These are phyloP conservation scores for Leptinotarsa peninsularis DNA, from an alignment of 2,888 invertebrate genomes.

Conservation along the genomic window DNA sequence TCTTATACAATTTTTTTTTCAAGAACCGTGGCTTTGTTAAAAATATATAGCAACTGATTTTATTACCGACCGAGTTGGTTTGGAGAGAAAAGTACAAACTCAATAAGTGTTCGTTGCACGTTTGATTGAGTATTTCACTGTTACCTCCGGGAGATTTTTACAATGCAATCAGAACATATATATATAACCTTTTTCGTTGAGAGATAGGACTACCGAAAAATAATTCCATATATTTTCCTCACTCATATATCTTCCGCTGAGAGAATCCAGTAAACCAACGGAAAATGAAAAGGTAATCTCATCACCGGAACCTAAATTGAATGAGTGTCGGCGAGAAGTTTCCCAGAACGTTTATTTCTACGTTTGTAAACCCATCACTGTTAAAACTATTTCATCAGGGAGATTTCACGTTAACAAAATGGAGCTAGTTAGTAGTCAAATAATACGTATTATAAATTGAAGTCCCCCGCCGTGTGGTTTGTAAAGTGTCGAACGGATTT, in stretches of 20 bases:
- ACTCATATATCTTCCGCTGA: constrained; percentile 5
- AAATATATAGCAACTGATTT: constrained; percentile 61
- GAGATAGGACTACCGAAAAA: constrained; percentile 48
- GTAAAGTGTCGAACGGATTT: too few relatives aligned
- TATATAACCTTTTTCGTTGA: constrained; percentile 52
- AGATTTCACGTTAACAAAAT: not conserved
- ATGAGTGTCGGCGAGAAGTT: constrained; percentile 8
- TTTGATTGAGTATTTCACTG: constrained; percentile 67
- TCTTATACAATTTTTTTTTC: constrained; percentile 28
- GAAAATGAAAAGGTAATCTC: constrained; percentile 13
- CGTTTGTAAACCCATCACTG: not conserved
- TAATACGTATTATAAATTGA: too few relatives aligned
- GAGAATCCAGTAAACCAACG: constrained; percentile 11
- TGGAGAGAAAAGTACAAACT: constrained; percentile 64
- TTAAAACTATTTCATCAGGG: not conserved
- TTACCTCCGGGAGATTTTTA: constrained; percentile 63
- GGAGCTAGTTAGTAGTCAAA: not conserved
- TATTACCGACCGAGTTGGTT: constrained; percentile 62
- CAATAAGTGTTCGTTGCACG: constrained; percentile 67
- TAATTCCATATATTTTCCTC: constrained; percentile 40
- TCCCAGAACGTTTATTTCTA: not conserved
- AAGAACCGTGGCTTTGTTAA: constrained; percentile 52
- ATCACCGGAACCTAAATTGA: constrained; percentile 18
- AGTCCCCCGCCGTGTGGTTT: too few relatives aligned
- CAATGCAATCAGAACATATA: constrained; percentile 65